Evolutionary conservation across 2,888 invertebrate species (phyloP), one percentile per base, ranked within the genome.

Genomic region (Drosophila imparisetae): DNA sequence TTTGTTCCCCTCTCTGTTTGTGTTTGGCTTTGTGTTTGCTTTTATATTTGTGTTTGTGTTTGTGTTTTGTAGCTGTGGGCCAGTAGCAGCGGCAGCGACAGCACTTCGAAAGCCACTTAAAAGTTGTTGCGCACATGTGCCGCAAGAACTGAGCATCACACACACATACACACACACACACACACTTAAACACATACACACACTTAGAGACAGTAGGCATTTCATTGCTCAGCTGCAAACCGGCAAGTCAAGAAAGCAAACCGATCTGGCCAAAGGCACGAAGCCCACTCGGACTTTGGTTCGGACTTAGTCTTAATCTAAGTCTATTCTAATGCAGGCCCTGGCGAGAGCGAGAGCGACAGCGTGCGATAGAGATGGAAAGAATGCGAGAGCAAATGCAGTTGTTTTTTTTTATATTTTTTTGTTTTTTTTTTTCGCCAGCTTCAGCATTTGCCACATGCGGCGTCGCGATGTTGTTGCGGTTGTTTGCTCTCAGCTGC

Each of bases 241-340:
- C 88, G 83, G 90, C 90, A 90, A 78, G 73, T 65, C 80, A 74
- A 75, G 82, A 72, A 72, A 80, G 72, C 72, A 29, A 73, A 59
- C 54, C 70, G 69, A 83, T 61, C 76, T 32, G 57, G 50, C 62
- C 70, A 73, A 67, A 73, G 77, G 57, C 78, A 76, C 81, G 75
- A 84, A 87, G 86, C 71, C 62, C 74, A 69, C 73, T 78, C 78
- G 76, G 80, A 80, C 89, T 81, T 81, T 72, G 74, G 21, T 57
- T 80, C 78, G 78, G 81, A 81, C 78, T 78, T 72, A 81, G 90
- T 59, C 80, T 75, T 79, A 79, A 75, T 86, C 91, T 91, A 90
- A 89, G 89, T 85, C 90, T 72, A 89, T 89, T 90, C 89, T 89
- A 90, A 90, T 86, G 82, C 74, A 78, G 53, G 69, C 75, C 57